phyloP scores from a whole-genome alignment of 2,113 vertebrate genomes.

The Rhabdornis inornatus region DNA sequence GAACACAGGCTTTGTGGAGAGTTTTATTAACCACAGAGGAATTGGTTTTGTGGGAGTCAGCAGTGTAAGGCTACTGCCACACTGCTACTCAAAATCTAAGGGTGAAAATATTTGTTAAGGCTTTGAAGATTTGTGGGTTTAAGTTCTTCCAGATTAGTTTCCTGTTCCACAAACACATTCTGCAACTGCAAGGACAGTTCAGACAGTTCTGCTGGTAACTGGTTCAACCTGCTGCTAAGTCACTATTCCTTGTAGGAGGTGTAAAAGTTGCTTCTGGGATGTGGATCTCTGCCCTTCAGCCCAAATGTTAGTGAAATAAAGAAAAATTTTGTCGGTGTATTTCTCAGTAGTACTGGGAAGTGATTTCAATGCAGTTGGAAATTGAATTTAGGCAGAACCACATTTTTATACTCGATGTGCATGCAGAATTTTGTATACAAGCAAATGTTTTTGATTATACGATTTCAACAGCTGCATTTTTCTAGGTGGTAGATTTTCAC shows the following conservation, averaged over 20 bases:
- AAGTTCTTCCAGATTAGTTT: background rate
- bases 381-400: background rate
- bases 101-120: background rate
- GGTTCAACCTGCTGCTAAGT: background rate
- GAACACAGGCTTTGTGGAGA: background rate
- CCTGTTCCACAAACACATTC: accelerated
- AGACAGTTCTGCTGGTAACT: background rate
- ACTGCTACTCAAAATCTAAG: background rate
- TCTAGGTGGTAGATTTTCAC: background rate
- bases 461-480: background rate
- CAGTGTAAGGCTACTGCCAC: background rate
- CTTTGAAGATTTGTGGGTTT: background rate
- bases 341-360: background rate
- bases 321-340: background rate
- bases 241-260: accelerated
- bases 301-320: background rate
- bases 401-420: accelerated
- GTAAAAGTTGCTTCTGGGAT: background rate
- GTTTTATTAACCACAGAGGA: background rate
- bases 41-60: background rate
- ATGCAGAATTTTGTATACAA: background rate
- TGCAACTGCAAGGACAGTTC: background rate
- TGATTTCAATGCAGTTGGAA: background rate
- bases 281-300: background rate
- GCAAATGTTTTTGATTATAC: background rate